Base-by-base conservation (phyloP, 1,140 invertebrate genomes). In the Lasioglossum baleicum region DNA sequence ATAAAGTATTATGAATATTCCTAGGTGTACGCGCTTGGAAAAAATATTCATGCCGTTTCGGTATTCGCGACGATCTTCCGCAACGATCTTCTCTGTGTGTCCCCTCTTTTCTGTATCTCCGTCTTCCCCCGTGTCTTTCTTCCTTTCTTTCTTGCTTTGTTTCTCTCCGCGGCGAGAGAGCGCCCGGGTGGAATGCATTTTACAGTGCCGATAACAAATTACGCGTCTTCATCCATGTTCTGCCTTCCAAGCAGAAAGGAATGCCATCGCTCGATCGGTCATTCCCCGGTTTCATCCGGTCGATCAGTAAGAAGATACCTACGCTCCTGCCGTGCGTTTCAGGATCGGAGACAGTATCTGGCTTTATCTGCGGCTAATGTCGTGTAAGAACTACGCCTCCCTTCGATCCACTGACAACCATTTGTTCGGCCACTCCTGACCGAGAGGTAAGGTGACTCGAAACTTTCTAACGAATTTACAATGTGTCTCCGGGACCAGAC, bases 301-400 rank as follows among this genome's bases (percentile, higher is more conserved):
- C 84, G 88, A 90, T 90, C 88, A 85, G 86, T 81, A 84, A 75
- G 81, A 80, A 83, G 81, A 88, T 89, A 88, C 87, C 87, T 77
- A 87, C 87, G 83, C 86, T 81, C 87, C 88, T 81, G 74, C 85
- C 86, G 88, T 74, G 85, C 86, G 85, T 90, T 89, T 89, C 87
- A 90, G 75, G 84, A 90, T 89, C 70, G 86, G 89, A 90, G 90
- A 92, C 89, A 90, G 85, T 92, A 92, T 92, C 89, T 89, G 87
- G 83, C 84, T 86, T 88, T 90, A 91, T 91, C 90, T 90, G 88
- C 70, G 84, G 88, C 90, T 92, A 92, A 92, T 92, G 88, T 90
- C 91, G 86, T 91, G 91, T 92, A 91, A 90, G 90, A 88, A 89
- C 88, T 83, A 84, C 87, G 88, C 87, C 89, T 87, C 78, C 65